phyloP scores from a whole-genome alignment of 37 sponge, comb jelly and placozoan genomes.

The Geodia barretti region DNA sequence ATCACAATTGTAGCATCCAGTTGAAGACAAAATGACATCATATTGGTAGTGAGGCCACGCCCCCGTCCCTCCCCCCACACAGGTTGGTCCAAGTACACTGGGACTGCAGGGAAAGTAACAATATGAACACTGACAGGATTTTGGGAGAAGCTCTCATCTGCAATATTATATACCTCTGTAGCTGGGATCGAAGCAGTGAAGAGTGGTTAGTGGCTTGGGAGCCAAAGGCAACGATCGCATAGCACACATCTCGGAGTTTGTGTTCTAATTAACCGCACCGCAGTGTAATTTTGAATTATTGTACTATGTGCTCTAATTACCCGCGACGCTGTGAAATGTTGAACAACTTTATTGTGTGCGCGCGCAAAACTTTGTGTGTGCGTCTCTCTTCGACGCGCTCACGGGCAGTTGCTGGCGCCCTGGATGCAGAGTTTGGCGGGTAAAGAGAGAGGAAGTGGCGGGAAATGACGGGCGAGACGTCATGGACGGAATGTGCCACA shows the following conservation, averaged over 20 bases:
- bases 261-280: no score
- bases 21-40: constrained; percentile 68
- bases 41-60: constrained; percentile 60
- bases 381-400: no score
- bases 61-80: constrained; percentile 56
- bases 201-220: constrained; percentile 40
- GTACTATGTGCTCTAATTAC: no score
- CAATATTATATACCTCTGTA: neutral
- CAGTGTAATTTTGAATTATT: no score
- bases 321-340: no score
- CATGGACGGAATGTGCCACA: neutral
- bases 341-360: no score
- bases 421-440: no score
- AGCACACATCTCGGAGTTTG: neutral
- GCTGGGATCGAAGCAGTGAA: constrained; percentile 1
- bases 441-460: no score
- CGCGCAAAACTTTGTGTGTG: no score
- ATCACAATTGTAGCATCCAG: constrained; percentile 61
- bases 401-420: no score
- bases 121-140: no score
- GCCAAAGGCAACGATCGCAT: constrained; percentile 34
- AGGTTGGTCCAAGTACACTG: constrained; percentile 69
- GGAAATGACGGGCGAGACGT: neutral
- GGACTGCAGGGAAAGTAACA: constrained; percentile 31
- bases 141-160: no score